Base-by-base conservation (phyloP, 2,888 invertebrate species). In the Machimus rusticus region DNA sequence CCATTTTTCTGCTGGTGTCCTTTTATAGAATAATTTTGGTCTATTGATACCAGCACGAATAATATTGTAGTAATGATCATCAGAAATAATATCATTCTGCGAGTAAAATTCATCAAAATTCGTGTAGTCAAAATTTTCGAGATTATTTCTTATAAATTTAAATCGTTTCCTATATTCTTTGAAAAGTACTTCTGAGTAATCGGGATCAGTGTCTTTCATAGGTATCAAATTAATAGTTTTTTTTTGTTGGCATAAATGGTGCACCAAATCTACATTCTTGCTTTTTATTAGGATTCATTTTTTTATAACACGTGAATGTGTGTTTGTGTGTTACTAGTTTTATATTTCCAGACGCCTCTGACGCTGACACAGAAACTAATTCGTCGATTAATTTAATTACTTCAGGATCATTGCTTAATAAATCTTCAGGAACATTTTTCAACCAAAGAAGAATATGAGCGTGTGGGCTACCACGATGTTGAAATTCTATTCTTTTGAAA, bases 371-470 rank as follows among this genome's bases (percentile, higher is more conserved):
- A 0, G 81, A 81, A 3, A 81, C 31, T 16, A 81, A 16, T 14
- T 23, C 1, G 2, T 46, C 51, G 14, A 81, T 46, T 28, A 5
- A 16, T 51, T 5, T 0, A 31, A 1, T 2, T 81, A 2, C 2
- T 28, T 28, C n/a, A n/a, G 28, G 28, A 9, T n/a, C n/a, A 6
- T 51, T 14, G 5, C 3, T 46, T 19, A 81, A 31, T 51, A 23
- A 16, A 51, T 81, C 28, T 31, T 4, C 16, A 2, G 92, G 92
- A 81, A 90, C 92, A 81, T 92, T 78, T 74, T 91, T 89, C 14
- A 93, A 90, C 92, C 92, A 93, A 88, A 92, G 6, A 46, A 92
- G 90, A 89, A 92, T 91, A 66, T 92, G 92, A 12, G 91, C 92
- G 87, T 91, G 91, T 0, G 92, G 92, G 88, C 92, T 92, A 88